Conservation (phyloP, 2,888 invertebrate genomes). For the Eurytoma adleriae region DNA sequence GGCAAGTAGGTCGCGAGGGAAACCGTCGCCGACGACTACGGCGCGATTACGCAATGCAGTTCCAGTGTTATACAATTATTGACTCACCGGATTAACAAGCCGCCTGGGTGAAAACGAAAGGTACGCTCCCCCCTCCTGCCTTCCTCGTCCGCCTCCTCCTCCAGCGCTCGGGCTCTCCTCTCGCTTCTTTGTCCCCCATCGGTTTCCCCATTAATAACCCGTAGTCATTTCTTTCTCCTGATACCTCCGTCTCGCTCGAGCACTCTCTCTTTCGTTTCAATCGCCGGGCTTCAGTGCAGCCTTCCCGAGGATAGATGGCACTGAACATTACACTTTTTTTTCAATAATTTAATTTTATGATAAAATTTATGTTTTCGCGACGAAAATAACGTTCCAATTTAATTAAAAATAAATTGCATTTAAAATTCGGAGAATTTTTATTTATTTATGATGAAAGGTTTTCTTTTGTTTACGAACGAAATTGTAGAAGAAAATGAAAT, state of each 20-base stretch:
- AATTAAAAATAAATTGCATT: no score
- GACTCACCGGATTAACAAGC: conserved; percentile 76
- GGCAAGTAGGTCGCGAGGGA: conserved; percentile 76
- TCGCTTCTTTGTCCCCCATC: conserved; percentile 16
- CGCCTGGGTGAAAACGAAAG: conserved; percentile 76
- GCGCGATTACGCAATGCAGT: conserved; percentile 72
- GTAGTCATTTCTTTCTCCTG: not conserved
- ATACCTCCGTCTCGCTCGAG: conserved; percentile 6
- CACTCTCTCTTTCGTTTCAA: conserved; percentile 50
- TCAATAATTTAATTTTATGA: not conserved
- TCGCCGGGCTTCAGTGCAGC: conserved; percentile 2
- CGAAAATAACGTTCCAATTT: no score
- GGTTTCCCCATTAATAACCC: conserved; percentile 37
- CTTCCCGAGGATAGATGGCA: conserved; percentile 18
- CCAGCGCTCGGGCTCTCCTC: conserved; percentile 14
- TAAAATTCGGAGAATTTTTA: no score
- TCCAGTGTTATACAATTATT: conserved; percentile 76
- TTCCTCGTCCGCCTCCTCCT: conserved; percentile 57
- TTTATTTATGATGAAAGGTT: no score
- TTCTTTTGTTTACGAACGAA: no score
- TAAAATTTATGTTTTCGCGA: no score
- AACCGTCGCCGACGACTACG: conserved; percentile 63
- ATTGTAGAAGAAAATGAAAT: no score
- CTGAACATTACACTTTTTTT: not conserved
- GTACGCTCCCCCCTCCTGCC: conserved; percentile 7